Percentiles rank a stretch among this genome's conserved stretches.
Evolutionary conservation across 2,888 invertebrate species (phyloP).

Genomic region (Papilio gigon): DNA sequence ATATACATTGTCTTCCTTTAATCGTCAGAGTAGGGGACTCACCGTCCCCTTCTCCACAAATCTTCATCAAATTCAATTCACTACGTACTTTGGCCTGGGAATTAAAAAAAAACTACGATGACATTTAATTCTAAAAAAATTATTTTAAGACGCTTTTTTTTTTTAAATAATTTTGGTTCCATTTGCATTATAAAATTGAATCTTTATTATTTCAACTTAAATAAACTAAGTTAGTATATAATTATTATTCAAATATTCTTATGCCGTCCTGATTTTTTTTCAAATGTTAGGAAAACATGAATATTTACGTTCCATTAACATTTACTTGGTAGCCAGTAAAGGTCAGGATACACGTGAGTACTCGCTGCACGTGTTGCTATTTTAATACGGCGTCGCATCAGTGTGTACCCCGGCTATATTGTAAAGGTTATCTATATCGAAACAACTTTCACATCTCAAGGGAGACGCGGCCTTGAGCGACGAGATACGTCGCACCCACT

Average conservation of each 20-base stretch:
- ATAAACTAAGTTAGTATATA: background rate
- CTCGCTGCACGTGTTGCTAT: conserved; percentile 48
- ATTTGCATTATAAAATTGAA: background rate
- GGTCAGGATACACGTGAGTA: conserved; percentile 47
- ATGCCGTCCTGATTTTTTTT: conserved; percentile 20
- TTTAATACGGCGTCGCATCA: conserved; percentile 50
- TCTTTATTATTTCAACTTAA: background rate
- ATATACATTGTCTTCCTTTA: no score
- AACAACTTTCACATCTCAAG: conserved; percentile 80
- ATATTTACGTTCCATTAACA: conserved; percentile 38
- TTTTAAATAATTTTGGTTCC: no score
- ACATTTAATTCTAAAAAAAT: no score
- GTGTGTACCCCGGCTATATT: conserved; percentile 50
- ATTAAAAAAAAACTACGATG: background rate
- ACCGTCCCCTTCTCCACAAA: no score
- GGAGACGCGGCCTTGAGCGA: conserved; percentile 66
- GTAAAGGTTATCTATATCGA: conserved; percentile 56
- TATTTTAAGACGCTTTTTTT: no score
- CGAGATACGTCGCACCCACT: conserved; percentile 40
- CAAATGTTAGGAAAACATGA: conserved; percentile 28
- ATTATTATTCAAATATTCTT: conserved; percentile 17
- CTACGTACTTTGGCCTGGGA: background rate
- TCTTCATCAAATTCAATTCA: background rate
- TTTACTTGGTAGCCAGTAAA: conserved; percentile 40
- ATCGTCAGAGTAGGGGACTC: no score